Conservation (phyloP, 2,888 invertebrate genomes). For the Unio delphinus region DNA sequence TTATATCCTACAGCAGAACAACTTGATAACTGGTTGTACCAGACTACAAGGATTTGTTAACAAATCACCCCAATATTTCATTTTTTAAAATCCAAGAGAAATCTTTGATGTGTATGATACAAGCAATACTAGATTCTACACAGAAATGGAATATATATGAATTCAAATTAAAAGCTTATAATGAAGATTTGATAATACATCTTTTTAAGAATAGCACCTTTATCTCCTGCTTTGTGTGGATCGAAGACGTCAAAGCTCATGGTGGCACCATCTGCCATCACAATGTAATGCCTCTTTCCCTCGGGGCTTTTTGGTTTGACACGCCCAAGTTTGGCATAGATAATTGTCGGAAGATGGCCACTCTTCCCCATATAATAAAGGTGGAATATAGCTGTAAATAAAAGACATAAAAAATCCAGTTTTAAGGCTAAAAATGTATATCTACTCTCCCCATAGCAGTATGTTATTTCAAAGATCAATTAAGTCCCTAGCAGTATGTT, state of each 20-base stretch:
- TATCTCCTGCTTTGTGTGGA: conserved; percentile 76
- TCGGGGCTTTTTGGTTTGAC: conserved; percentile 91
- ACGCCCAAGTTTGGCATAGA: conserved; percentile 83
- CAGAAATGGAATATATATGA: no score
- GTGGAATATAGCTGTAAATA: conserved; percentile 86
- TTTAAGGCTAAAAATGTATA: background rate
- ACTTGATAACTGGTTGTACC: no score
- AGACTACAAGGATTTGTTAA: background rate
- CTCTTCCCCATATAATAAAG: conserved; percentile 95
- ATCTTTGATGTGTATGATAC: background rate
- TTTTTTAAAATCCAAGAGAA: background rate
- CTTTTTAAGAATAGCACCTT: conserved; percentile 75
- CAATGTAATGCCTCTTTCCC: conserved; percentile 82
- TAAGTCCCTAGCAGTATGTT: no score
- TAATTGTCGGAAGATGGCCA: conserved; percentile 93
- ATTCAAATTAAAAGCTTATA: background rate
- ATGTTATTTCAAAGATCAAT: no score
- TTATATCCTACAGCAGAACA: no score
- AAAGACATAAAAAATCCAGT: conserved; percentile 4
- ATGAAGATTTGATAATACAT: conserved; percentile 21
- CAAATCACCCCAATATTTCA: background rate
- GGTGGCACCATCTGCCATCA: conserved; percentile 87
- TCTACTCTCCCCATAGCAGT: no score
- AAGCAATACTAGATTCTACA: no score
- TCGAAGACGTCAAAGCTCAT: conserved; percentile 94